A percentile compares a stretch with the other conserved stretches of the same genome.
These are phyloP conservation scores for Lasioglossum albipes DNA, from an alignment of 1,140 invertebrate species.

Conservation along the genomic window DNA sequence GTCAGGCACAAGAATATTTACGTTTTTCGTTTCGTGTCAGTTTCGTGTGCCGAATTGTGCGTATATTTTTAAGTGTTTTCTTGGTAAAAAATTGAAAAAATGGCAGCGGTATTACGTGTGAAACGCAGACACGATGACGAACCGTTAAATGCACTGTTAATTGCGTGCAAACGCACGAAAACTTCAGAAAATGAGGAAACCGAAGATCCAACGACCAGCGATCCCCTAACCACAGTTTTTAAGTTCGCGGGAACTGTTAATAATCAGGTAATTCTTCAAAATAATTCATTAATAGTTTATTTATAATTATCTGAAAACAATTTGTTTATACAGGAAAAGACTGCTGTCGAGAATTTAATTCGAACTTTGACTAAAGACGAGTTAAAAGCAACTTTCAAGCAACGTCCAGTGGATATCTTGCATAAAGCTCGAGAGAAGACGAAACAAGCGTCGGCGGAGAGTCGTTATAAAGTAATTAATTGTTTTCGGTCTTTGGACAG, in stretches of 20 bases:
- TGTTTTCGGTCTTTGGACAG: conserved; percentile 66
- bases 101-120: conserved; percentile 82
- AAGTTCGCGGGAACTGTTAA: conserved; percentile 82
- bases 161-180: conserved; percentile 81
- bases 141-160: conserved; percentile 79
- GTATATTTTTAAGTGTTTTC: not conserved
- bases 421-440: conserved; percentile 60
- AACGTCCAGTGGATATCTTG: conserved; percentile 73
- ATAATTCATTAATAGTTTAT: not conserved
- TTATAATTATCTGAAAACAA: not conserved
- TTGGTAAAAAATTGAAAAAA: conserved; percentile 59
- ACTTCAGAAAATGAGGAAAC: conserved; percentile 54
- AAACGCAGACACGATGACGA: conserved; percentile 82
- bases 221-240: conserved; percentile 76
- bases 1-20: too few species aligned
- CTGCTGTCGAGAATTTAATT: conserved; percentile 73
- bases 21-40: too few species aligned
- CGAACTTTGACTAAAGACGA: conserved; percentile 69
- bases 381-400: conserved; percentile 73
- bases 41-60: too few species aligned
- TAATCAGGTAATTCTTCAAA: conserved; percentile 66
- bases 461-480: conserved; percentile 73
- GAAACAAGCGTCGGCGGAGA: conserved; percentile 60
- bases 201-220: conserved; percentile 42
- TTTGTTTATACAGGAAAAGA: conserved; percentile 70